phyloP scores from a whole-genome alignment of 1,140 invertebrate genomes.

The Vanessa atalanta region DNA sequence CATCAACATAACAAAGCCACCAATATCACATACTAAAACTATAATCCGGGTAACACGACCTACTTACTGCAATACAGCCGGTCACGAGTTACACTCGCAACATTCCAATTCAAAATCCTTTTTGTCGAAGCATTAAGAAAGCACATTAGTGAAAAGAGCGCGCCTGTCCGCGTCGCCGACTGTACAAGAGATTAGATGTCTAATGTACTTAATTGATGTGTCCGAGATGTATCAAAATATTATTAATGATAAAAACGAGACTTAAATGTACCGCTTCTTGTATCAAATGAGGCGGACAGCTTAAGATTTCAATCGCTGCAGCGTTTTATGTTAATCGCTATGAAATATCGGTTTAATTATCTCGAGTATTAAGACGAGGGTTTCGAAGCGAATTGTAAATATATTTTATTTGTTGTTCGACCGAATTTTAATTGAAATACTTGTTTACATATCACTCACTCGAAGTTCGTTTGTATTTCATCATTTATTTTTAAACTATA shows the following conservation, averaged over 20 bases:
- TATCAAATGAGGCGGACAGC: slow-evolving; percentile 13
- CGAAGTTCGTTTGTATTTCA: too few species aligned
- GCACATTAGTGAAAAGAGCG: not conserved
- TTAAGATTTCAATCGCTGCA: slow-evolving; percentile 3
- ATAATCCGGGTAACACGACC: slow-evolving; percentile 20
- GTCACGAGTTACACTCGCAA: not conserved
- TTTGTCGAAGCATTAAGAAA: too few species aligned
- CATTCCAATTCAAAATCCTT: not conserved
- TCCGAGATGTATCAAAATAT: slow-evolving; percentile 37
- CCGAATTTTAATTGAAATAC: too few species aligned
- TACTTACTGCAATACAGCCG: slow-evolving; percentile 10
- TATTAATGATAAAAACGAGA: slow-evolving; percentile 33
- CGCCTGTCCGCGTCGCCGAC: not conserved
- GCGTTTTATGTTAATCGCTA: slow-evolving; percentile 12
- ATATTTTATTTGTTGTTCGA: not conserved
- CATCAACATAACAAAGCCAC: slow-evolving; percentile 1
- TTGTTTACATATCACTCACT: too few species aligned
- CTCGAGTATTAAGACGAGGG: not conserved
- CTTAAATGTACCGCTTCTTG: slow-evolving; percentile 6
- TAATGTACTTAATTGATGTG: slow-evolving; percentile 38
- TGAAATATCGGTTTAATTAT: slow-evolving; percentile 24
- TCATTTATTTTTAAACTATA: too few species aligned
- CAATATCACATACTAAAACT: not conserved
- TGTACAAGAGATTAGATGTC: slow-evolving; percentile 28
- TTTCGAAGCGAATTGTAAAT: not conserved